A percentile compares a stretch with the other conserved stretches of the same genome.
phyloP scores from a whole-genome alignment of 1,140 invertebrate species.

The Zaprionus davidi region DNA sequence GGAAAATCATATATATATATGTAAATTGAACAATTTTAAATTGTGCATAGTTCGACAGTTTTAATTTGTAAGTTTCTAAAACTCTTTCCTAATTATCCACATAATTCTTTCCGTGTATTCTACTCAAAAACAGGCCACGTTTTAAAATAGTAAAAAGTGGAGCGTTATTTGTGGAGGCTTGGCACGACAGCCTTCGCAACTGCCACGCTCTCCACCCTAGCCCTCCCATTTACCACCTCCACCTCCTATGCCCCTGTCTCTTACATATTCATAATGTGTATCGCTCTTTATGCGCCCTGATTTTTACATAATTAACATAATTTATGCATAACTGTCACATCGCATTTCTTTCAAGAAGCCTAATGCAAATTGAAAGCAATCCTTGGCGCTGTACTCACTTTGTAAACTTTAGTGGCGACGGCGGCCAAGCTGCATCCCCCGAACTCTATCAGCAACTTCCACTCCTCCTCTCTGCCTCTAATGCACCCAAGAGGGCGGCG shows the following conservation, averaged over 20 bases:
- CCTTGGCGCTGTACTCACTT: constrained; percentile 54
- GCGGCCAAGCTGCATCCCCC: constrained; percentile 7
- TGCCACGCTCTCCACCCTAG: neutral
- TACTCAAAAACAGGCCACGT: constrained; percentile 42
- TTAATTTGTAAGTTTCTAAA: too few species aligned
- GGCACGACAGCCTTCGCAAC: neutral
- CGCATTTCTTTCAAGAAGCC: constrained; percentile 69
- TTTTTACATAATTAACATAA: constrained; percentile 83
- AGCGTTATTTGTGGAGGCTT: neutral
- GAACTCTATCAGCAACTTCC: constrained; percentile 3
- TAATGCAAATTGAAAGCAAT: constrained; percentile 72
- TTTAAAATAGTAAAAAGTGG: constrained; percentile 15
- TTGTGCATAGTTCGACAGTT: too few species aligned
- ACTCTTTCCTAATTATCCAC: neutral
- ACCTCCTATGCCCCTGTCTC: neutral
- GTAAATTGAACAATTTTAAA: too few species aligned
- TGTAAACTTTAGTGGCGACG: constrained; percentile 73
- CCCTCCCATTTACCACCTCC: neutral
- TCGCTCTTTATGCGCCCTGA: constrained; percentile 54
- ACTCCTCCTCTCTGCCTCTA: constrained; percentile 73
- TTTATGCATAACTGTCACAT: constrained; percentile 82
- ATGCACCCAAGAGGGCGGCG: constrained; percentile 89
- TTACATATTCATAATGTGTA: constrained; percentile 81
- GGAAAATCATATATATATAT: too few species aligned
- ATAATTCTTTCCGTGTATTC: neutral